Percentiles rank a stretch among this genome's conserved stretches.
phyloP scores from a whole-genome alignment of 2,113 vertebrate species.

The Climacteris rufus region DNA sequence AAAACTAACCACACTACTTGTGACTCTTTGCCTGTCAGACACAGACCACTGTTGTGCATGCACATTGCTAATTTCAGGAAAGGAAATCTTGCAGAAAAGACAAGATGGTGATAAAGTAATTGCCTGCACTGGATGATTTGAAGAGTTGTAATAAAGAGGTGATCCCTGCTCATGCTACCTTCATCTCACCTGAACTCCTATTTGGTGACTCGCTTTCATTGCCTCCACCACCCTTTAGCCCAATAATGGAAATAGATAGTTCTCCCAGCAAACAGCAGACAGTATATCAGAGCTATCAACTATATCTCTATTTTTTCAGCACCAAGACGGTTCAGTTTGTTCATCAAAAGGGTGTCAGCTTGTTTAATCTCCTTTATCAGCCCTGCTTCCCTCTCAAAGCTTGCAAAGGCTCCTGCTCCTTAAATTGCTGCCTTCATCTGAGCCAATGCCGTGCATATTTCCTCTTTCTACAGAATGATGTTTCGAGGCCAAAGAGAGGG shows the following conservation, averaged over 20 bases:
- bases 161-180: background rate
- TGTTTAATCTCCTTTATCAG: constrained; percentile 44
- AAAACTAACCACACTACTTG: background rate
- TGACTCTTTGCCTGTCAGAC: background rate
- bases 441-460: constrained; percentile 6
- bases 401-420: constrained; percentile 24
- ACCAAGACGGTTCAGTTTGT: constrained; percentile 5
- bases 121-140: background rate
- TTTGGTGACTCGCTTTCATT: background rate
- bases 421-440: constrained; percentile 31
- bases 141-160: background rate
- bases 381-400: constrained; percentile 1
- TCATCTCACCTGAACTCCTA: constrained; percentile 41
- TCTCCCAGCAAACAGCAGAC: constrained; percentile 11
- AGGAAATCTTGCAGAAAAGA: background rate
- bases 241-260: constrained; percentile 13
- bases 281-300: background rate
- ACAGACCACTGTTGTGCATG: background rate
- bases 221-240: background rate
- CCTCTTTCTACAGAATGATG: background rate
- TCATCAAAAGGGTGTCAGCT: constrained; percentile 44
- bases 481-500: constrained; percentile 2
- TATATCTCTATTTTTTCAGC: background rate
- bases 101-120: constrained; percentile 45
- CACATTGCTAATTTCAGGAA: constrained; percentile 11